phyloP scores from a whole-genome alignment of 2,113 vertebrate species.

The Toxostoma redivivum region DNA sequence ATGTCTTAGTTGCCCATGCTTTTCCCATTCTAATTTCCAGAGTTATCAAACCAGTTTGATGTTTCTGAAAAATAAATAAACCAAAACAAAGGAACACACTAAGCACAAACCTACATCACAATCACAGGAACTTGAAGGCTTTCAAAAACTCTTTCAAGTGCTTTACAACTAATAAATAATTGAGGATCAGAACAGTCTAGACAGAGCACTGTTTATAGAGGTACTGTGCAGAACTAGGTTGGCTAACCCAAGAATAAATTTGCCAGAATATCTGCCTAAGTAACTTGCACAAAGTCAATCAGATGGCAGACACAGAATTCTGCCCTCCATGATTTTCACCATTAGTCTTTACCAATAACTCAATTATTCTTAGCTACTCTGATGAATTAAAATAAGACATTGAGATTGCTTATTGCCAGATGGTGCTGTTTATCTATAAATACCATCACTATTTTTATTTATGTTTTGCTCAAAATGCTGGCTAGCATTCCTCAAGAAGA shows the following conservation, averaged over 20 bases:
- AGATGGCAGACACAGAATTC: neutral
- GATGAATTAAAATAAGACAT: neutral
- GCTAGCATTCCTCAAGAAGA: neutral
- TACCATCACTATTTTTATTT: neutral
- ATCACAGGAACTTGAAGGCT: neutral
- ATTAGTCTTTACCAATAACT: neutral
- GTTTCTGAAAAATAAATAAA: neutral
- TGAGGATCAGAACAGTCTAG: neutral
- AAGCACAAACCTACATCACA: neutral
- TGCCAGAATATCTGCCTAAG: neutral
- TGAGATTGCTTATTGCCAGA: neutral
- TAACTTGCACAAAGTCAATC: neutral
- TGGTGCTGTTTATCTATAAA: slow-evolving; percentile 8
- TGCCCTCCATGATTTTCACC: neutral
- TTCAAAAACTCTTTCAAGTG: neutral
- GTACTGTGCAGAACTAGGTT: neutral
- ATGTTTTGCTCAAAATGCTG: neutral
- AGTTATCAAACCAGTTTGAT: neutral
- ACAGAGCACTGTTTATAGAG: neutral
- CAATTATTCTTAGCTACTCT: neutral
- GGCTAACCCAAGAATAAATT: neutral
- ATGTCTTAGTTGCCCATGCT: neutral
- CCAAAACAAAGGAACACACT: neutral
- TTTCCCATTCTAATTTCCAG: neutral
- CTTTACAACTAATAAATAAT: neutral